Percentiles rank a stretch among this genome's conserved stretches.
Conservation (phyloP, 1,140 invertebrate species). For the Drosophila sulfurigaster region DNA sequence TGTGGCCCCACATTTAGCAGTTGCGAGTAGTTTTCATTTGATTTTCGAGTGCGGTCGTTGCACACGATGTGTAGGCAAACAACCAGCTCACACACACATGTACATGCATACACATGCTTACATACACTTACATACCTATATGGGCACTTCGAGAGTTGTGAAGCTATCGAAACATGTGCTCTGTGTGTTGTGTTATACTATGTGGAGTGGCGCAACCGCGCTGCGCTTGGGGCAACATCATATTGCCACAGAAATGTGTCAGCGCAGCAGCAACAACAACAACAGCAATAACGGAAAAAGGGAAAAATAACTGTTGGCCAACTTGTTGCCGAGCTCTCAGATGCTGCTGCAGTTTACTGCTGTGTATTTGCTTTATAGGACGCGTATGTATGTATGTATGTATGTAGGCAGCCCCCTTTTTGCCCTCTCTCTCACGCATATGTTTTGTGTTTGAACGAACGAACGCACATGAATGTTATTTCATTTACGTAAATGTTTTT, state of each 20-base stretch:
- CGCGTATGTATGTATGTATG: no score
- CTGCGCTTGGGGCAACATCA: conserved; percentile 16
- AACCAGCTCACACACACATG: conserved; percentile 2
- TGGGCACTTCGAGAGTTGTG: conserved; percentile 1
- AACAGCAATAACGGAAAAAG: background rate
- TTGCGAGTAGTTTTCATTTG: conserved; percentile 44
- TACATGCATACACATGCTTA: background rate
- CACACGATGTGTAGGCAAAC: conserved; percentile 38
- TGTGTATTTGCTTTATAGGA: conserved; percentile 22
- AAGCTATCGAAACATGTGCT: conserved; percentile 39
- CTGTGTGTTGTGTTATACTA: background rate
- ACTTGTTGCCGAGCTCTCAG: conserved; percentile 44
- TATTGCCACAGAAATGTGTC: conserved; percentile 46
- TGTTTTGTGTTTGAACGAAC: conserved; percentile 14
- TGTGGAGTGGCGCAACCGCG: conserved; percentile 10
- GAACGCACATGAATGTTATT: conserved; percentile 41
- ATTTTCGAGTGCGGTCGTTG: conserved; percentile 46
- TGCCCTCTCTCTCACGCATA: conserved; percentile 8
- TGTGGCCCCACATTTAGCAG: conserved; percentile 2
- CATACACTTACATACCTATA: background rate
- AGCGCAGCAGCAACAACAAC: conserved; percentile 2
- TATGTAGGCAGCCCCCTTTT: background rate
- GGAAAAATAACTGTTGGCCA: conserved; percentile 16
- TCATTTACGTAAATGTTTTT: conserved; percentile 51
- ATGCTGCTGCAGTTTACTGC: conserved; percentile 23